phyloP scores from a whole-genome alignment of 2,888 invertebrate species.

The Balanococcus diminutus region DNA sequence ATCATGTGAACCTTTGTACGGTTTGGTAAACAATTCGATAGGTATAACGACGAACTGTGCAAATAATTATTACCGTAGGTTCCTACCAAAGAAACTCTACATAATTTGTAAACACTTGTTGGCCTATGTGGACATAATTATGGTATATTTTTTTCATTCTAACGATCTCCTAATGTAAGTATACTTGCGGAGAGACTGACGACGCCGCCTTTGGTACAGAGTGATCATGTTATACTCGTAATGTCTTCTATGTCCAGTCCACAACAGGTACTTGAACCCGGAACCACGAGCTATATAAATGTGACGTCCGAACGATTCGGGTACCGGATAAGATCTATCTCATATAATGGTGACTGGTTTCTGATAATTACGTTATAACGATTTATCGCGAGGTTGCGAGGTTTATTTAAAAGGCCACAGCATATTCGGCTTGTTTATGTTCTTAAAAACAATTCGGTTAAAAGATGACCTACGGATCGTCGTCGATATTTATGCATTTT shows the following conservation, averaged over 20 bases:
- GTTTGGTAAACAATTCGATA: neutral
- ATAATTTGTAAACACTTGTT: neutral
- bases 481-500: neutral
- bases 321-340: neutral
- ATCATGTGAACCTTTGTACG: neutral
- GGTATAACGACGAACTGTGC: neutral
- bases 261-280: conserved; percentile 1
- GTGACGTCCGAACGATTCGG: neutral
- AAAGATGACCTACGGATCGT: too few relatives aligned
- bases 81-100: neutral
- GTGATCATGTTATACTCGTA: neutral
- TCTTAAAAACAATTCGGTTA: neutral
- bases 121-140: neutral
- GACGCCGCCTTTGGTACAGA: neutral
- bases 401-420: neutral
- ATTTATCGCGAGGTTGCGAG: neutral
- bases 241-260: neutral
- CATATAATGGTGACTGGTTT: neutral
- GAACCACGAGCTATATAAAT: neutral
- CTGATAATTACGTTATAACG: neutral
- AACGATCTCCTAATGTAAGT: neutral
- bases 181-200: neutral
- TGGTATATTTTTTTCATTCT: neutral
- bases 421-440: neutral
- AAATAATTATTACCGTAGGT: neutral